Percentiles rank a stretch among this genome's conserved stretches.
These are phyloP conservation scores for Pterocles burchelli DNA, from an alignment of 2,113 vertebrate species.

Conservation along the genomic window DNA sequence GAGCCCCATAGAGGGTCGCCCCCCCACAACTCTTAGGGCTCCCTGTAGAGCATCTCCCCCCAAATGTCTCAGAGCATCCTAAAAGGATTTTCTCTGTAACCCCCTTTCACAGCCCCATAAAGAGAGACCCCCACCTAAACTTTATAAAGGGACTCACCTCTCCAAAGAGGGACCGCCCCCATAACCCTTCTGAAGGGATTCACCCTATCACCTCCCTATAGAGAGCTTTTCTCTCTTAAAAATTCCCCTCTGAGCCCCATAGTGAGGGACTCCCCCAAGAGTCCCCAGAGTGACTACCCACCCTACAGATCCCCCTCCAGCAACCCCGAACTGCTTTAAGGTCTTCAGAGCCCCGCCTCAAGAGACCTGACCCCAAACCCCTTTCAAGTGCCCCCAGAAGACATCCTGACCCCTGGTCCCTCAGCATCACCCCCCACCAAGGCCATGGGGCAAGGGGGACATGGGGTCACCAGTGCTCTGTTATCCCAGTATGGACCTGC, in stretches of 20 bases:
- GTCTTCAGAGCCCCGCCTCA: not conserved
- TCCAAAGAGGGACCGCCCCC: not conserved
- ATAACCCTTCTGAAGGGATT: not conserved
- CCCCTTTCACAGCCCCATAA: not conserved
- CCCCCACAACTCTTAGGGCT: not conserved
- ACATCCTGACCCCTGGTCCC: not conserved
- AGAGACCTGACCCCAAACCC: not conserved
- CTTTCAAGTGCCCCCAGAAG: not conserved
- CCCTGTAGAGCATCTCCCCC: not conserved
- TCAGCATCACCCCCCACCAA: accelerated
- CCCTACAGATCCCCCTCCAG: not conserved
- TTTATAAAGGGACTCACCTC: not conserved
- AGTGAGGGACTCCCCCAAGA: not conserved
- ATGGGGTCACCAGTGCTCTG: not conserved
- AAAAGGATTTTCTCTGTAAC: not conserved
- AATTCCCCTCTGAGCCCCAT: not conserved
- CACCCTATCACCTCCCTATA: not conserved
- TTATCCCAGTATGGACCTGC: not conserved
- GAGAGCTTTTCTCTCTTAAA: not conserved
- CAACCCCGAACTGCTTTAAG: not conserved
- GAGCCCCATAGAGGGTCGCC: not conserved
- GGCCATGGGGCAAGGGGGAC: not conserved
- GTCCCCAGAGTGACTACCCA: not conserved
- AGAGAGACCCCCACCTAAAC: not conserved
- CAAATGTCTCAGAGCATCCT: not conserved